A percentile compares a stretch with the other conserved stretches of the same genome.
These are phyloP conservation scores for Sturnira hondurensis DNA, from an alignment of 2,113 vertebrate species.

Conservation along the genomic window DNA sequence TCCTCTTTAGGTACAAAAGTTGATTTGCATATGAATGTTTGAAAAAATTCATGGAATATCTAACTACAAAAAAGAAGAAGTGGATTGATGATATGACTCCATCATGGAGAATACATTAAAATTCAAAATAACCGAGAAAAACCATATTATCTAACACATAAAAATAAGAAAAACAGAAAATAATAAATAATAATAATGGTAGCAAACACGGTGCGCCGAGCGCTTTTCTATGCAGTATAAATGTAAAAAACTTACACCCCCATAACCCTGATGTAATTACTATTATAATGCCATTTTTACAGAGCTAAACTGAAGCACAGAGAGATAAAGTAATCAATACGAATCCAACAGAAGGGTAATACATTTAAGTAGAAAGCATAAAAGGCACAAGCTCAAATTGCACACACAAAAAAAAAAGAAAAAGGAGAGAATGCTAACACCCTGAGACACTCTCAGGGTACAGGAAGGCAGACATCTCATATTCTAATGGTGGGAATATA, in stretches of 20 bases:
- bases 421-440: neutral
- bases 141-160: neutral
- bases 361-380: neutral
- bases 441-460: neutral
- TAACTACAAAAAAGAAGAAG: neutral
- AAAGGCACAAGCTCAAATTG: neutral
- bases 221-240: neutral
- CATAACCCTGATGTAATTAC: neutral
- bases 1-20: neutral
- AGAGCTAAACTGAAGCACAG: neutral
- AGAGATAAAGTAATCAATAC: neutral
- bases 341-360: neutral
- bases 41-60: neutral
- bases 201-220: neutral
- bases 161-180: neutral
- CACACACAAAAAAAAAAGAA: neutral
- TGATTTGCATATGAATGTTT: neutral
- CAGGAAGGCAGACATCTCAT: constrained; percentile 42
- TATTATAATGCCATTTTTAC: neutral
- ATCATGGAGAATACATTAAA: neutral
- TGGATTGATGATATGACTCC: neutral
- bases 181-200: neutral
- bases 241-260: neutral
- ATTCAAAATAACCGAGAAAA: constrained; percentile 13
- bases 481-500: constrained; percentile 33